A percentile compares a stretch with the other conserved stretches of the same genome.
These are phyloP conservation scores for Scomber colias DNA, from an alignment of 2,113 vertebrate species.

Conservation along the genomic window DNA sequence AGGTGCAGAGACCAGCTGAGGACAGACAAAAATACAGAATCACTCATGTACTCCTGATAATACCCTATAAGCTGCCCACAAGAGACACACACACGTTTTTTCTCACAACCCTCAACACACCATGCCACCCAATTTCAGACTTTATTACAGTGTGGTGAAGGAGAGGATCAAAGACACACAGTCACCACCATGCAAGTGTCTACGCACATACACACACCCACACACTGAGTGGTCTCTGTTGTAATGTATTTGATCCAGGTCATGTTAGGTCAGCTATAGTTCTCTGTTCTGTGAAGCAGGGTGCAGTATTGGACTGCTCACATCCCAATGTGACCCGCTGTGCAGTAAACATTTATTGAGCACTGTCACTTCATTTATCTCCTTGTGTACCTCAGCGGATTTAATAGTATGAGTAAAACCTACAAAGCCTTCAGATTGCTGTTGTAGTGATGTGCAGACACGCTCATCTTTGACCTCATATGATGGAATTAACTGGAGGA, in stretches of 20 bases:
- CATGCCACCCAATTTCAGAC: slow-evolving; percentile 10
- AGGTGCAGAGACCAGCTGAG: slow-evolving; percentile 14
- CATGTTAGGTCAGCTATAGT: slow-evolving; percentile 35
- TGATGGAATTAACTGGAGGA: slow-evolving; percentile 3
- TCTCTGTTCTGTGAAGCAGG: slow-evolving; percentile 27
- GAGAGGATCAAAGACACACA: slow-evolving; percentile 37
- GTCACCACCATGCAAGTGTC: not conserved
- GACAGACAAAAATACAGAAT: slow-evolving; percentile 24
- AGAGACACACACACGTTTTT: slow-evolving; percentile 21
- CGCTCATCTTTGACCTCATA: not conserved
- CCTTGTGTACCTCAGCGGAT: slow-evolving; percentile 7
- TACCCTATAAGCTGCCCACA: slow-evolving; percentile 29
- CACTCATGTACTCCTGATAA: slow-evolving; percentile 19
- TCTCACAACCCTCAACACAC: not conserved
- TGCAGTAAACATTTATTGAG: slow-evolving; percentile 55
- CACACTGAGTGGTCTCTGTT: slow-evolving; percentile 4
- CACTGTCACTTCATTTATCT: slow-evolving; percentile 47
- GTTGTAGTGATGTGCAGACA: slow-evolving; percentile 17
- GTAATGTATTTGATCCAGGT: slow-evolving; percentile 19
- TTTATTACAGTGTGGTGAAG: slow-evolving; percentile 25
- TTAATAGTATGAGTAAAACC: slow-evolving; percentile 38
- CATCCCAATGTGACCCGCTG: slow-evolving; percentile 49
- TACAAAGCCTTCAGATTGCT: slow-evolving; percentile 45
- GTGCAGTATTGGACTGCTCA: not conserved
- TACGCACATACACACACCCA: slow-evolving; percentile 17